Evolutionary conservation across 2,113 vertebrate species (phyloP).

Genomic region (Dicentrarchus labrax): DNA sequence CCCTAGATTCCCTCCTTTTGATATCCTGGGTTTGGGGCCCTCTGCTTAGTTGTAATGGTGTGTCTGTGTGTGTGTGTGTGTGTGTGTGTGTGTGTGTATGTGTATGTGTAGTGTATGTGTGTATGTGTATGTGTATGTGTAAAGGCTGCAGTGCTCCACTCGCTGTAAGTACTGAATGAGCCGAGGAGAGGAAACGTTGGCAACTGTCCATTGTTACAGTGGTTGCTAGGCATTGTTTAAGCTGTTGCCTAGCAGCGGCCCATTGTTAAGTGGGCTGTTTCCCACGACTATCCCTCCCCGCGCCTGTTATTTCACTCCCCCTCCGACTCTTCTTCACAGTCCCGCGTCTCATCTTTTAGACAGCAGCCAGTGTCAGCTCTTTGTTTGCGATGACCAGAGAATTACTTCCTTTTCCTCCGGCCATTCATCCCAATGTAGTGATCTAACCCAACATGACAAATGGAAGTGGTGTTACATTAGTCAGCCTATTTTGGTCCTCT

Average conservation of each 20-base stretch:
- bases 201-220: constrained; percentile 64
- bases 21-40: constrained; percentile 43
- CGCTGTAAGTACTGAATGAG: constrained; percentile 65
- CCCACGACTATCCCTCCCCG: constrained; percentile 69
- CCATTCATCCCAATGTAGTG: constrained; percentile 55
- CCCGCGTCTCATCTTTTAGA: constrained; percentile 54
- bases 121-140: constrained; percentile 12
- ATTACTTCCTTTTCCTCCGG: constrained; percentile 60
- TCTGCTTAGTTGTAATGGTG: constrained; percentile 33
- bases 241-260: constrained; percentile 74
- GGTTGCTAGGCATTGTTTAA: constrained; percentile 68
- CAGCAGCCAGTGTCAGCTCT: constrained; percentile 43
- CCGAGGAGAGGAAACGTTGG: constrained; percentile 39
- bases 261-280: constrained; percentile 71
- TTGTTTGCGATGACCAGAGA: constrained; percentile 49
- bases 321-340: constrained; percentile 23
- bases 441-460: constrained; percentile 56
- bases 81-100: constrained; percentile 22
- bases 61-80: constrained; percentile 31
- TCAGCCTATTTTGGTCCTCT: constrained; percentile 27
- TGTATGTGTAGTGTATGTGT: too few relatives aligned
- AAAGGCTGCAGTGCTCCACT: constrained; percentile 16
- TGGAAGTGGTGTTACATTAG: constrained; percentile 44
- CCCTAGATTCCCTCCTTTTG: constrained; percentile 37
- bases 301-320: constrained; percentile 12